Base-by-base conservation (phyloP, 2,888 invertebrate genomes). In the Apodemia mormo region DNA sequence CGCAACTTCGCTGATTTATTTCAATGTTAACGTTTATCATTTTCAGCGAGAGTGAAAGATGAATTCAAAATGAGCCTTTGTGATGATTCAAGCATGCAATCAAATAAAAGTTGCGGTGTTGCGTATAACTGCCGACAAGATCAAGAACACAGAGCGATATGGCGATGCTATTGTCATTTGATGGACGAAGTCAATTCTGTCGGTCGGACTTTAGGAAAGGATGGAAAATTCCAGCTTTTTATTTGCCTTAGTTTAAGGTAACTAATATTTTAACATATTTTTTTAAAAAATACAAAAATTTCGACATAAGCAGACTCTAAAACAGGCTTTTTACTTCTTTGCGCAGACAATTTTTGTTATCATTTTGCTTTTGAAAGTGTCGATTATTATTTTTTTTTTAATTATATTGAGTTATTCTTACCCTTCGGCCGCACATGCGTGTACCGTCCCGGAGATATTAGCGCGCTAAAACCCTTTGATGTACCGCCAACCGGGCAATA, bases 211-310 rank as follows among this genome's bases (percentile, higher is more conserved):
- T 94, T 98, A 33, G 99, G 99, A 69, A 99, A 99, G 87, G 99
- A 99, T 91, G 99, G 99, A 67, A 98, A 99, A 89, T 99, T 99
- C 86, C 99, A 99, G 88, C 95, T 99, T 56, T 98, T 99, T 83
- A 96, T 99, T 78, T 99, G 99, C 85, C 95, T 99, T 49, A 97
- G 98, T 81, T 95, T 98, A 78, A 96, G 98, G 98, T 98, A 70
- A 80, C 80, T 70, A 22, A 10, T 67, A 65, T 37, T 71, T 45
- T 3, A 3, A 3, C 4, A 33, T 33, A 3, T 33, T 33, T 33
- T 4, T 3, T 33, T 33, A 33, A 22, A 22, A 22, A 22, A 0
- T 45, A 10, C 9, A 45, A 45, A 40, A 40, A 40, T 5, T 37
- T 37, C 37, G 2, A 37, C 37, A 4, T 22, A 22, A 22, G 22